These are phyloP conservation scores for Nibea coibor DNA, from an alignment of 2,113 vertebrate genomes.

Conservation along the genomic window DNA sequence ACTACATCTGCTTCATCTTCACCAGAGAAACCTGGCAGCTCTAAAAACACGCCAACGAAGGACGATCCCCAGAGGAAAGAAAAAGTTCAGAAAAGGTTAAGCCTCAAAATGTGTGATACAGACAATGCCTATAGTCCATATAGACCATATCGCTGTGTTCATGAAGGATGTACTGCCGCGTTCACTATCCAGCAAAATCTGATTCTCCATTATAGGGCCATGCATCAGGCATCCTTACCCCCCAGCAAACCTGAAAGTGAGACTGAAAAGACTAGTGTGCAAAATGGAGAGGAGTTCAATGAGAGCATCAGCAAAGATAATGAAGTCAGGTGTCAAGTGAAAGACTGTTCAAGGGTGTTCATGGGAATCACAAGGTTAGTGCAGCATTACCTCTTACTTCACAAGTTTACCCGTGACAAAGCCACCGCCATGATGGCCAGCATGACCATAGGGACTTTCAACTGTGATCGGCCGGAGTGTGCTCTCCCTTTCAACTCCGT, in stretches of 20 bases:
- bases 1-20: conserved; percentile 59
- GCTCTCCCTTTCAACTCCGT: conserved; percentile 90
- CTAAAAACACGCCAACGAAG: conserved; percentile 78
- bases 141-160: conserved; percentile 95
- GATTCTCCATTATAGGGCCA: conserved; percentile 97
- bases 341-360: conserved; percentile 96
- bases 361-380: conserved; percentile 93
- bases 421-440: conserved; percentile 90
- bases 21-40: conserved; percentile 76
- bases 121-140: conserved; percentile 90
- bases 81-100: conserved; percentile 80
- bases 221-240: conserved; percentile 94
- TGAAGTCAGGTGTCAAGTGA: conserved; percentile 96
- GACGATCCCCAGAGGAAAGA: conserved; percentile 74
- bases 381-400: conserved; percentile 97
- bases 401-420: conserved; percentile 96
- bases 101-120: conserved; percentile 73
- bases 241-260: conserved; percentile 85
- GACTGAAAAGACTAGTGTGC: conserved; percentile 78
- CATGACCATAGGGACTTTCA: conserved; percentile 89
- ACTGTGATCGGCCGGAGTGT: conserved; percentile 93
- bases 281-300: conserved; percentile 53
- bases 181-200: conserved; percentile 98
- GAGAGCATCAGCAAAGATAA: conserved; percentile 79
- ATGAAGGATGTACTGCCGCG: conserved; percentile 95